These are phyloP conservation scores for Naso thynnoides DNA, from an alignment of 2,797 vertebrate genomes.

Conservation along the genomic window DNA sequence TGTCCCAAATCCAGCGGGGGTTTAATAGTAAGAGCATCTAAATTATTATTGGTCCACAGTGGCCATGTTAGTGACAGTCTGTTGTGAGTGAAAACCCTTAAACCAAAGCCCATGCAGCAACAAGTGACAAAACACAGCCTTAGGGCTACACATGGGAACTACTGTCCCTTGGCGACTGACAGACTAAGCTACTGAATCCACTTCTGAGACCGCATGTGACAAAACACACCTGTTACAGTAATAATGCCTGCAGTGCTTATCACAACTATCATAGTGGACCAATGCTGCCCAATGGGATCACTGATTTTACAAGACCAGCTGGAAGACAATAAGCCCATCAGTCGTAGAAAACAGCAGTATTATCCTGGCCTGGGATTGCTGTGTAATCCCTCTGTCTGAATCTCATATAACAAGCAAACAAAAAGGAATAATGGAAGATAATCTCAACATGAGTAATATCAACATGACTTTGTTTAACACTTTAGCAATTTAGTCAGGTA, in stretches of 20 bases:
- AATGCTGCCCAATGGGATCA: conserved; percentile 52
- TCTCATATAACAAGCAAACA: conserved; percentile 74
- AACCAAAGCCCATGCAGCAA: conserved; percentile 26
- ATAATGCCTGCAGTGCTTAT: conserved; percentile 43
- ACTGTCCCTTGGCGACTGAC: conserved; percentile 58
- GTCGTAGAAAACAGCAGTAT: conserved; percentile 57
- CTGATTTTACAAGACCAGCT: conserved; percentile 46
- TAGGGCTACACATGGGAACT: conserved; percentile 56
- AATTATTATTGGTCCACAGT: conserved; percentile 2
- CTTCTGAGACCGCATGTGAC: conserved; percentile 53
- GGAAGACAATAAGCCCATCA: conserved; percentile 62
- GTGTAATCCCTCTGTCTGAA: conserved; percentile 75
- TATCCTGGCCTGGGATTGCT: conserved; percentile 61
- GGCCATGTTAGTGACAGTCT: conserved; percentile 26
- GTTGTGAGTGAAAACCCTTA: conserved; percentile 43
- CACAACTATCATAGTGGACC: conserved; percentile 48
- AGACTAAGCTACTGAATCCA: conserved; percentile 56
- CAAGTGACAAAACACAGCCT: conserved; percentile 56
- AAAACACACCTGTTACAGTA: conserved; percentile 61
- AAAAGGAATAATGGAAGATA: conserved; percentile 71
- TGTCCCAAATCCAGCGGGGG: conserved; percentile 25
- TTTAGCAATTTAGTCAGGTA: conserved; percentile 54
- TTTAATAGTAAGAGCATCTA: conserved; percentile 30
- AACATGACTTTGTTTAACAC: conserved; percentile 55
- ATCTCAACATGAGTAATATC: conserved; percentile 61